phyloP scores from a whole-genome alignment of 1,140 invertebrate genomes.

The Coenobita brevimanus region DNA sequence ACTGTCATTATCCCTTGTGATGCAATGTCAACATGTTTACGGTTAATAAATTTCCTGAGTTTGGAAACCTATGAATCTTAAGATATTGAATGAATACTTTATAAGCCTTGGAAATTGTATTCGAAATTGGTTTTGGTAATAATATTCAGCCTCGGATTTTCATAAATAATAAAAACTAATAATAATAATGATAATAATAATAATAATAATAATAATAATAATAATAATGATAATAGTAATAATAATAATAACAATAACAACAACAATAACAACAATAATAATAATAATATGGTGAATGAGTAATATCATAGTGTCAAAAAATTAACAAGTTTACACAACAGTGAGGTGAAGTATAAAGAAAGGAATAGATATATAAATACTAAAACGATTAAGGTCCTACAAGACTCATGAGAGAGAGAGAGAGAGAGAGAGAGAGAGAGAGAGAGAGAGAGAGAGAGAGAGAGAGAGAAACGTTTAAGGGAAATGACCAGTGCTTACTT shows the following conservation, averaged over 20 bases:
- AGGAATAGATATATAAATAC: no score
- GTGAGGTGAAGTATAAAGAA: background rate
- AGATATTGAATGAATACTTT: constrained; percentile 41
- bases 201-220: no score
- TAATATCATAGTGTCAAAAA: background rate
- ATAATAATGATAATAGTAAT: background rate
- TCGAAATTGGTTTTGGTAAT: constrained; percentile 27
- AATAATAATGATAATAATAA: no score
- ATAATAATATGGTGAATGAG: background rate
- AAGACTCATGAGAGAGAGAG: background rate
- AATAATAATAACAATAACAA: background rate
- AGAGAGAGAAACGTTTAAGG: no score
- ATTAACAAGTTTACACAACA: background rate
- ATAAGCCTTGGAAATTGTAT: constrained; percentile 15
- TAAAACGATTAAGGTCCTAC: no score
- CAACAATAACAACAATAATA: background rate
- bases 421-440: constrained; percentile 26
- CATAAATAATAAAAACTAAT: no score
- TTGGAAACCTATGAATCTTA: constrained; percentile 38
- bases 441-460: constrained; percentile 6
- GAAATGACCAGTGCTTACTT: no score
- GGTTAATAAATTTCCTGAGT: constrained; percentile 8
- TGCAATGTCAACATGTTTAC: constrained; percentile 7
- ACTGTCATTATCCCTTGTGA: no score
- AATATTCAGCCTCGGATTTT: no score